A percentile compares a stretch with the other conserved stretches of the same genome.
phyloP scores from a whole-genome alignment of 2,113 vertebrate genomes.

The Deroptyus accipitrinus region DNA sequence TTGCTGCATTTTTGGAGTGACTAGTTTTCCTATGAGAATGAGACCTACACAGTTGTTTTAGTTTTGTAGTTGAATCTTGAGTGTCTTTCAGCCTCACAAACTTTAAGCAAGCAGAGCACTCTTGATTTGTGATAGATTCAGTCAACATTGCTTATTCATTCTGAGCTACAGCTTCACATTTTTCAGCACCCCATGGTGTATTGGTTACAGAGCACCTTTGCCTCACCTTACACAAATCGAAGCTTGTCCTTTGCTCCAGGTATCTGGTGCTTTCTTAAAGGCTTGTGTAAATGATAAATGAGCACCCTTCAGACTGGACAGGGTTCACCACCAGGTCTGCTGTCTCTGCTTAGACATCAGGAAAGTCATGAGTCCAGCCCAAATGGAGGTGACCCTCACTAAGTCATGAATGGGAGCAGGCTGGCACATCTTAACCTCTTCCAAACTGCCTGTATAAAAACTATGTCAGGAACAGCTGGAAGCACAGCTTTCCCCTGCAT shows the following conservation, averaged over 20 bases:
- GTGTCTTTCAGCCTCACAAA: not conserved
- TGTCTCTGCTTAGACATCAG: not conserved
- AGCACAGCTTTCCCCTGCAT: not conserved
- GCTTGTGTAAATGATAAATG: not conserved
- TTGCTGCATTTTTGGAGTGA: not conserved
- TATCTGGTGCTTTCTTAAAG: not conserved
- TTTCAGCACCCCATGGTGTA: not conserved
- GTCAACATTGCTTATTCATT: not conserved
- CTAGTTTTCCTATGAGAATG: not conserved
- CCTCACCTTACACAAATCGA: not conserved
- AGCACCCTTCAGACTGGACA: not conserved
- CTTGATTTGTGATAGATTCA: not conserved
- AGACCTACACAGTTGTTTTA: not conserved
- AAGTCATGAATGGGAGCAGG: no score
- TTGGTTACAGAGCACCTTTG: not conserved
- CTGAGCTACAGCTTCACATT: not conserved
- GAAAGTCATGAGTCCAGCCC: not conserved
- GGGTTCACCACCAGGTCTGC: not conserved
- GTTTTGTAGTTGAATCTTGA: not conserved
- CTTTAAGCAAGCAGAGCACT: not conserved
- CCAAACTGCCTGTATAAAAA: not conserved
- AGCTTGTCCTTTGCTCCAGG: not conserved
- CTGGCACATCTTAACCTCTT: not conserved
- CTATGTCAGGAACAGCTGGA: not conserved
- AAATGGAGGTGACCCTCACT: not conserved